Conservation (phyloP, 1,140 invertebrate species). For the Sitodiplosis mosellana region DNA sequence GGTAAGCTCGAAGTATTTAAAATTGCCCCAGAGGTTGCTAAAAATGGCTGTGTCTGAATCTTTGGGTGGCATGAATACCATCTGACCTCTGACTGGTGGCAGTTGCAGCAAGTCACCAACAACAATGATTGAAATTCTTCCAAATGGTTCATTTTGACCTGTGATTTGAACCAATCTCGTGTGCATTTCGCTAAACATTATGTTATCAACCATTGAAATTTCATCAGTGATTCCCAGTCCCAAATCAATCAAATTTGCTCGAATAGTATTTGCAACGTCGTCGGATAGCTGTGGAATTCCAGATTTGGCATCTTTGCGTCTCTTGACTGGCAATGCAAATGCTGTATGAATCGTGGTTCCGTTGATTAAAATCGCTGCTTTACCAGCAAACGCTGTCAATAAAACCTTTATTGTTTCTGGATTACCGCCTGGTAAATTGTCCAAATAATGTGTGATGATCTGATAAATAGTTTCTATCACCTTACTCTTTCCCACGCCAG, state of each 20-base stretch:
- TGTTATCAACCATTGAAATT: conserved; percentile 12
- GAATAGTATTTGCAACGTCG: not conserved
- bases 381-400: conserved; percentile 16
- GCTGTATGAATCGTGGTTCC: conserved; percentile 18
- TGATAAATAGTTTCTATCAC: conserved; percentile 8
- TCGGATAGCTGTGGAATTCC: not conserved
- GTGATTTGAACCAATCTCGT: conserved; percentile 15
- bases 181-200: conserved; percentile 11
- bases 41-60: not conserved
- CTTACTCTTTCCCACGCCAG: conserved; percentile 11
- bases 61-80: conserved; percentile 1
- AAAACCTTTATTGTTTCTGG: conserved; percentile 9
- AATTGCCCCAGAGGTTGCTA: conserved; percentile 3
- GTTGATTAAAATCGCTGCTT: conserved; percentile 18
- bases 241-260: not conserved
- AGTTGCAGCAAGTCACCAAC: conserved; percentile 7
- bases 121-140: conserved; percentile 8
- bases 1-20: conserved; percentile 6
- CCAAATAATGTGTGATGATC: conserved; percentile 7
- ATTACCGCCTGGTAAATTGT: conserved; percentile 5
- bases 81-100: conserved; percentile 4
- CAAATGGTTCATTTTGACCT: conserved; percentile 7
- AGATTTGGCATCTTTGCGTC: conserved; percentile 1
- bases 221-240: not conserved
- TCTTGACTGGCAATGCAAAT: conserved; percentile 15